Base-by-base conservation (phyloP, 2,113 vertebrate species). In the Nannobrachium achirus region DNA sequence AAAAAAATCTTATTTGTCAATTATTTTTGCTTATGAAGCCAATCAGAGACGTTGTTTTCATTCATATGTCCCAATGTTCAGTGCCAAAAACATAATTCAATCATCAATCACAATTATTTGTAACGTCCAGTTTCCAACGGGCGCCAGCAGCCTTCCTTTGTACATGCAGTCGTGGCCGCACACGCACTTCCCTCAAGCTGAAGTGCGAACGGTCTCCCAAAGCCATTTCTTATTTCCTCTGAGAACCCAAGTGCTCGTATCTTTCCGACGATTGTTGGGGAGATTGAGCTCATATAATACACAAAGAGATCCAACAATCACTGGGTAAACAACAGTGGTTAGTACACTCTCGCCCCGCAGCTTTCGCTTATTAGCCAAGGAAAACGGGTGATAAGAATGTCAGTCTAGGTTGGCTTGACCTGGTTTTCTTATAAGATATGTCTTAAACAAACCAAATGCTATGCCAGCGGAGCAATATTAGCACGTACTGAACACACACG, bases 241-340 rank as follows among this genome's bases (percentile, higher is more conserved):
- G 60, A 76, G 71, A 87, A 81, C 63, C 25, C 40, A 0, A 56
- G 56, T 63, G 50, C 64, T 65, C 25, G 3, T 81, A 63, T 77
- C 39, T 80, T 90, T 82, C 82, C 84, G 79, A 75, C 40, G 10
- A 62, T 66, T 75, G 82, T 84, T 77, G 69, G 75, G 69, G 81
- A 73, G 70, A 79, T 76, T 82, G 42, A 77, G 78, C 55, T 40
- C 46, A n/a, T n/a, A n/a, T n/a, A 65, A 67, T 75, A 79, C 10
- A 25, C 79, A 73, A 80, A 69, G 69, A 61, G 44, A 66, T 82
- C 46, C 10, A 66, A 55, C 71, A 63, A 48, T 46, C 38, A 45
- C 56, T 42, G 13, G 68, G 39, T 66, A 72, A 75, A 81, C 74
- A 76, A 19, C 1, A 0, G 66, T 57, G 73, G 71, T 67, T 75